phyloP scores from a whole-genome alignment of 1,140 invertebrate species.

The Ostrea denselamellosa region DNA sequence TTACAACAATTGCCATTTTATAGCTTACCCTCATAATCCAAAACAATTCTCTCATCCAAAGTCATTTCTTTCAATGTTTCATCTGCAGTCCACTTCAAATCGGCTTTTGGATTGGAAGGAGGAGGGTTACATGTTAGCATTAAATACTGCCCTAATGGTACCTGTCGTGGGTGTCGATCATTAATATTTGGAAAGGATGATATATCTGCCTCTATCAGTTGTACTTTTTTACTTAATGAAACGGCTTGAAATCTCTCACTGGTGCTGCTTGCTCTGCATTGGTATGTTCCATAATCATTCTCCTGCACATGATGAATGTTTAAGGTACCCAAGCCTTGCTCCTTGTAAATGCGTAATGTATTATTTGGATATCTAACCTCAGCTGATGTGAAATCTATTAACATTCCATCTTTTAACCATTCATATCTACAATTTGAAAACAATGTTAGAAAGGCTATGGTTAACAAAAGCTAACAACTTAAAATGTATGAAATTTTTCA shows the following conservation, averaged over 20 bases:
- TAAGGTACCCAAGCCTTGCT: slow-evolving; percentile 20
- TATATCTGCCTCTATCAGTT: slow-evolving; percentile 34
- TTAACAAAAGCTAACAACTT: no score
- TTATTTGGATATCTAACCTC: slow-evolving; percentile 24
- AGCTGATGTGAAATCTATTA: slow-evolving; percentile 16
- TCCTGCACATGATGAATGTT: slow-evolving; percentile 33
- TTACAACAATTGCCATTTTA: no score
- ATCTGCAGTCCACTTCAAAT: slow-evolving; percentile 36
- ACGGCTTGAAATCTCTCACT: background rate
- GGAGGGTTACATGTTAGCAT: slow-evolving; percentile 38
- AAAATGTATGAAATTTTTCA: no score
- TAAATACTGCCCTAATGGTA: background rate
- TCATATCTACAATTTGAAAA: slow-evolving; percentile 26
- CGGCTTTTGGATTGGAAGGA: slow-evolving; percentile 34
- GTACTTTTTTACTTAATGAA: slow-evolving; percentile 36
- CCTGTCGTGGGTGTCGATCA: background rate
- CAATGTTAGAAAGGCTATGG: background rate
- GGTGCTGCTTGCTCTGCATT: slow-evolving; percentile 27
- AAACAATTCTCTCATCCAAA: slow-evolving; percentile 34
- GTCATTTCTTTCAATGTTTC: slow-evolving; percentile 27
- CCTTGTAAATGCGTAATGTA: slow-evolving; percentile 20
- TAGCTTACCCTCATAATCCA: slow-evolving; percentile 42
- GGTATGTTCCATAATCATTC: slow-evolving; percentile 31
- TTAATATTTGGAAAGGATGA: slow-evolving; percentile 20
- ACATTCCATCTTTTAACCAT: slow-evolving; percentile 43